Evolutionary conservation across 2,113 vertebrate species (phyloP), one percentile per base, ranked within the genome.

Genomic region (Orientallactaga bullata): DNA sequence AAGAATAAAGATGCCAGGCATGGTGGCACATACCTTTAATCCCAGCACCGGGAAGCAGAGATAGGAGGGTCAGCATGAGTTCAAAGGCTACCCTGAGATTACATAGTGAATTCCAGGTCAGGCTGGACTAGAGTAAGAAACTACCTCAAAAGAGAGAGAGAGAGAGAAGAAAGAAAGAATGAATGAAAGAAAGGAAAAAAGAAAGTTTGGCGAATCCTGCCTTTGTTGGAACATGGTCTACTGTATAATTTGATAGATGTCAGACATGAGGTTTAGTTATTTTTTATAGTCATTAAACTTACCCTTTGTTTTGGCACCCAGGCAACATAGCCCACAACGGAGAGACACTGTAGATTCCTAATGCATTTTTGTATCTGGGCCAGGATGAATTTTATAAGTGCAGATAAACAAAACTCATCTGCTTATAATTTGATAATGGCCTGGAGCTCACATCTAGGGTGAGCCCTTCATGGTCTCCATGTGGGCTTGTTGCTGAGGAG

Each of bases 321-420:
- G 69, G 71, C n/a, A 35, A 90, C 51, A 47, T 37, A 89, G 88
- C 71, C 32, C 92, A 39, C 87, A 95, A 96, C 91, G 92, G 37
- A 80, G 28, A 95, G 86, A 80, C 42, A 12, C 24, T 82, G 63
- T 35, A 91, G 88, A 90, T 90, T 97, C 65, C 79, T 95, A 94
- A 96, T 72, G 80, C 95, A 82, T 68, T 93, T 97, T 95, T 96
- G 47, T 96, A 95, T 24, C 73, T 86, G 68, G 85, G 77, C 82
- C 86, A 94, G 82, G 90, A 92, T 30, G 66, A 88, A 2, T 55
- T 97, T 97, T 86, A 85, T 61, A 88, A 93, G 89, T 63, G 82
- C 95, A 68, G 35, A 76, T 92, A 80, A 85, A 95, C 94, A 97
- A 92, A 87, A 85, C 63, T 74, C 78, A 86, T 90, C 71, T 93